Evolutionary conservation across 1,140 invertebrate genomes (phyloP).

Genomic region (Papilio dardanus): DNA sequence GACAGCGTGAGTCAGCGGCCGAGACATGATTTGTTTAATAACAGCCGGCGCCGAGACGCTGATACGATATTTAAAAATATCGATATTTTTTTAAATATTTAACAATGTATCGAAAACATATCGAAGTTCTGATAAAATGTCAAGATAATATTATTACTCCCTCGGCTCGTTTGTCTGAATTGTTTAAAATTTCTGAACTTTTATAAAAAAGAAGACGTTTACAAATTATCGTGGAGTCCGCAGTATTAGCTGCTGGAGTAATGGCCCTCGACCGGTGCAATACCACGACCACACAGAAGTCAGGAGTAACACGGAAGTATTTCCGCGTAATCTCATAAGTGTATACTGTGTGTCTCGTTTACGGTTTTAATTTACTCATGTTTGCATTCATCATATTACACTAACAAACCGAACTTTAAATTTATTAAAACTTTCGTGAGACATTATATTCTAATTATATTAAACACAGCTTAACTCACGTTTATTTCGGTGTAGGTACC

Average conservation of each 20-base stretch:
- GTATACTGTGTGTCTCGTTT: no score
- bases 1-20: conserved; percentile 11
- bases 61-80: neutral
- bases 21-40: conserved; percentile 19
- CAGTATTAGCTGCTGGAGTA: no score
- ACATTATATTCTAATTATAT: no score
- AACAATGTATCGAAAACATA: neutral
- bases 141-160: neutral
- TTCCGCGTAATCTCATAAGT: neutral
- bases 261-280: no score
- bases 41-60: conserved; percentile 7
- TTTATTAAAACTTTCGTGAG: no score
- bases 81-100: neutral
- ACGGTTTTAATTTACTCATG: neutral
- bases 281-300: neutral
- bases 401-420: no score
- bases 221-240: no score
- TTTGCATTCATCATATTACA: neutral
- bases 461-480: no score
- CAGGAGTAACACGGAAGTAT: neutral
- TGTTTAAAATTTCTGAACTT: neutral
- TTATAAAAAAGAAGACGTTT: neutral
- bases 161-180: neutral
- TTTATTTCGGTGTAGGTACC: no score
- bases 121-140: neutral